Evolutionary conservation across 1,140 invertebrate species (phyloP), one percentile per base, ranked within the genome.

Genomic region (Paramacrobiotus metropolitanus): DNA sequence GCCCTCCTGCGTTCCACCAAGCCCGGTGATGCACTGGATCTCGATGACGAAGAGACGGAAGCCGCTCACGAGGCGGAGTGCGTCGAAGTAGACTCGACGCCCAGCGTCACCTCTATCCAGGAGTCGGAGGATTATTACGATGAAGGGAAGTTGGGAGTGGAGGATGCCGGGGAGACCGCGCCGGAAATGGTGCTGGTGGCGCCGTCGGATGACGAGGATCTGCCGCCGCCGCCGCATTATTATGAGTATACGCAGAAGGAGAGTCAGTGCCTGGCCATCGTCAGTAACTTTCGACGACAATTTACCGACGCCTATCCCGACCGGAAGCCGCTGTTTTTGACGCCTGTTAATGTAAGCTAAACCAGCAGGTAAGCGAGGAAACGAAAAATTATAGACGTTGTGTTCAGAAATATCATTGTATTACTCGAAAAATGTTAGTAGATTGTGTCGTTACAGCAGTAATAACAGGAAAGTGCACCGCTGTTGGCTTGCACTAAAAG

Each of bases 311-410:
- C 80, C 59, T 83, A 81, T 70, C 76, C 79, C 1, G 71, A 81
- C 59, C 76, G 83, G 62, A 82, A 81, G 65, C 82, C 83, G 9
- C 68, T 89, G 44, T 74, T 89, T 30, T 69, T 91, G 20, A 83
- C 81, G 29, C 79, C 81, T 45, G 78, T 81, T 44, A 91, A 91
- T 73, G 87, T 90, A 73, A 88, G 83, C 70, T 4, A 20, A n/a
- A 9, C 9, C n/a, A 40, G 9, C 9, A 9, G 34, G 9, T 40
- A 9, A 40, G 34, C 34, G n/a, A n/a, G 34, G 15, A 20, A 55
- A 55, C 48, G 48, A 20, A 55, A 55, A 28, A 24, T 24, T 55
- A 15, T 40, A 40, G 9, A 24, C 48, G 0, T 55, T 28, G 4
- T 55, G 34, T 40, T 9, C n/a, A n/a, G n/a, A n/a, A n/a, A n/a